A percentile compares a stretch with the other conserved stretches of the same genome.
Conservation (phyloP, 2,797 vertebrate genomes). For the Sebastiscus albofasciatus region DNA sequence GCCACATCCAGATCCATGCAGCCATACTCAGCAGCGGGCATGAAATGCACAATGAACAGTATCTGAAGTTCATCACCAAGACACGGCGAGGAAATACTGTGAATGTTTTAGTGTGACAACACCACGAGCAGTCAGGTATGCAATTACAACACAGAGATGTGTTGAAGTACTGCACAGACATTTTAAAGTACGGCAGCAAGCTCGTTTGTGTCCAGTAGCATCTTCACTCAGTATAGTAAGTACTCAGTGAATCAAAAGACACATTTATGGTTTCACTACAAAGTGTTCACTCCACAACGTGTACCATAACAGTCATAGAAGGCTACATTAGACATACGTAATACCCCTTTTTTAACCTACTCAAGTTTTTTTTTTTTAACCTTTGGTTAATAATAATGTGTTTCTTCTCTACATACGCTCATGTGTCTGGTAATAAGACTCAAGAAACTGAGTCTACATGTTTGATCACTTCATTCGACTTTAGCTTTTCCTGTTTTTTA, state of each 20-base stretch:
- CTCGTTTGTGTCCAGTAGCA: neutral
- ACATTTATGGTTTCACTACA: constrained; percentile 71
- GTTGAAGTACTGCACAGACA: constrained; percentile 10
- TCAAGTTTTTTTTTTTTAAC: neutral
- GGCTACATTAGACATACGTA: constrained; percentile 9
- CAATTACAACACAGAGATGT: constrained; percentile 25
- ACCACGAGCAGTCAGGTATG: constrained; percentile 28
- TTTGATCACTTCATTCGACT: constrained; percentile 16
- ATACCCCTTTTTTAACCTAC: constrained; percentile 34
- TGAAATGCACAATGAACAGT: constrained; percentile 26
- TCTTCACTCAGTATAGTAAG: constrained; percentile 50
- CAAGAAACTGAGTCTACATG: constrained; percentile 2
- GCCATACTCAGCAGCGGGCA: neutral
- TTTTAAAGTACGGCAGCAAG: constrained; percentile 18
- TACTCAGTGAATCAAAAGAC: constrained; percentile 73
- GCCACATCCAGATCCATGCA: constrained; percentile 29
- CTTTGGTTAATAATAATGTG: constrained; percentile 29
- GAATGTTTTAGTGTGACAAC: neutral
- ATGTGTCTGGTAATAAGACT: constrained; percentile 11
- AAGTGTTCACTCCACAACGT: constrained; percentile 51
- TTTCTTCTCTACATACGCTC: constrained; percentile 11
- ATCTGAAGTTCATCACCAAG: constrained; percentile 17
- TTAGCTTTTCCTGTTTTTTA: constrained; percentile 3
- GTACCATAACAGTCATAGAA: constrained; percentile 50
- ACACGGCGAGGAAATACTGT: constrained; percentile 16